Conservation (phyloP, 2,888 invertebrate genomes). For the Euphydryas editha region DNA sequence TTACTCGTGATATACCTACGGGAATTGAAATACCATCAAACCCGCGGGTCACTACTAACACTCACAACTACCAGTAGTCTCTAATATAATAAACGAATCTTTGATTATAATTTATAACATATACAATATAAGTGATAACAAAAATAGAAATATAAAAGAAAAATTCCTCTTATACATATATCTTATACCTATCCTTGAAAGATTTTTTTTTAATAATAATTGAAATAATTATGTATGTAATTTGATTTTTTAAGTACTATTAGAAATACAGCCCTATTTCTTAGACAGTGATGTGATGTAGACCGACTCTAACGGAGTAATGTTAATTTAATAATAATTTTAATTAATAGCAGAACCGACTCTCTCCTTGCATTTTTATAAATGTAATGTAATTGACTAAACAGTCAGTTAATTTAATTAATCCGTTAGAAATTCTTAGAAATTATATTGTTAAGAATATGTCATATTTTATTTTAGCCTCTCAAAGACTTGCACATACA, state of each 20-base stretch:
- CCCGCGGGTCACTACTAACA: too few relatives aligned
- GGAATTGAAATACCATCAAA: too few relatives aligned
- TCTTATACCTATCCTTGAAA: too few relatives aligned
- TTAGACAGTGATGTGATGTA: conserved; percentile 36
- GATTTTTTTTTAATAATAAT: too few relatives aligned
- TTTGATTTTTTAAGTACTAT: neutral
- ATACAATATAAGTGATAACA: neutral
- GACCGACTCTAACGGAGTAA: conserved; percentile 50
- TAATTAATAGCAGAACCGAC: conserved; percentile 40
- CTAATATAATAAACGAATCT: too few relatives aligned
- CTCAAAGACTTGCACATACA: neutral
- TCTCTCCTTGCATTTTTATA: conserved; percentile 51
- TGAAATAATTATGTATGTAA: neutral
- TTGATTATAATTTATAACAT: too few relatives aligned
- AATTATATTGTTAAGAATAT: conserved; percentile 16
- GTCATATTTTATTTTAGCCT: neutral
- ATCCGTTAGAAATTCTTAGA: conserved; percentile 21
- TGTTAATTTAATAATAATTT: conserved; percentile 57
- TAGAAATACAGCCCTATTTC: conserved; percentile 34
- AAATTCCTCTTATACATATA: too few relatives aligned
- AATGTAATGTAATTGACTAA: conserved; percentile 33
- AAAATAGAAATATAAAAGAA: neutral
- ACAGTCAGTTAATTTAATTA: conserved; percentile 26
- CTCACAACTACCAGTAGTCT: too few relatives aligned
- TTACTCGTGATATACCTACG: too few relatives aligned